These are phyloP conservation scores for Eospalax fontanierii DNA, from an alignment of 2,797 vertebrate genomes.

Conservation along the genomic window DNA sequence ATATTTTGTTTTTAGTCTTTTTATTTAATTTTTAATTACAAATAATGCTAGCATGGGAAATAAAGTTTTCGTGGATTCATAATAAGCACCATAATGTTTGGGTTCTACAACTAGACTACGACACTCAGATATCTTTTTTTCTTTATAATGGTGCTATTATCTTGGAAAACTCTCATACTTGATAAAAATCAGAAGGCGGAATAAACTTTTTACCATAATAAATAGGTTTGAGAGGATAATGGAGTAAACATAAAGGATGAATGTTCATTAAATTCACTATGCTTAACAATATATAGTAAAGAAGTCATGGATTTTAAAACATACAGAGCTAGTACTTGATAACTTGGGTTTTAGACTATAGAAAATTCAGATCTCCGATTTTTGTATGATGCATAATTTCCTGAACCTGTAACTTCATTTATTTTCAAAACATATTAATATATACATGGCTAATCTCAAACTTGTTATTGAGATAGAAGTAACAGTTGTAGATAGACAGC, in stretches of 20 bases:
- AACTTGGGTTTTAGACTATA: neutral
- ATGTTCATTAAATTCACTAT: neutral
- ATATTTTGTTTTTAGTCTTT: slow-evolving; percentile 48
- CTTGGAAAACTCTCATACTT: slow-evolving; percentile 4
- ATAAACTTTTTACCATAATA: neutral
- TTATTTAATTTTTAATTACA: slow-evolving; percentile 79
- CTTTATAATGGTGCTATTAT: neutral
- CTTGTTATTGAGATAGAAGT: neutral
- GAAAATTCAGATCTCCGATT: neutral
- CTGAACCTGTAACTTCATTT: neutral
- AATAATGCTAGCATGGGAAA: slow-evolving; percentile 66
- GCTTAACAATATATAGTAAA: no score
- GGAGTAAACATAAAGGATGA: neutral
- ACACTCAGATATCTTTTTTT: neutral
- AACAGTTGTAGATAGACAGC: no score
- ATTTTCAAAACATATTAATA: neutral
- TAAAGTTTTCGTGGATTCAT: slow-evolving; percentile 61
- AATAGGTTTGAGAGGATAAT: neutral
- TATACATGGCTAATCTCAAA: neutral
- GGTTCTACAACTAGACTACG: neutral
- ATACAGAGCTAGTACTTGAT: neutral
- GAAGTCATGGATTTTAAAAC: neutral
- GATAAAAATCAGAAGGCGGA: neutral
- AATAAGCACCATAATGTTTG: neutral
- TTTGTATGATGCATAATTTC: neutral